Base-by-base conservation (phyloP, 2,888 invertebrate species). In the Aphidoletes aphidimyza region DNA sequence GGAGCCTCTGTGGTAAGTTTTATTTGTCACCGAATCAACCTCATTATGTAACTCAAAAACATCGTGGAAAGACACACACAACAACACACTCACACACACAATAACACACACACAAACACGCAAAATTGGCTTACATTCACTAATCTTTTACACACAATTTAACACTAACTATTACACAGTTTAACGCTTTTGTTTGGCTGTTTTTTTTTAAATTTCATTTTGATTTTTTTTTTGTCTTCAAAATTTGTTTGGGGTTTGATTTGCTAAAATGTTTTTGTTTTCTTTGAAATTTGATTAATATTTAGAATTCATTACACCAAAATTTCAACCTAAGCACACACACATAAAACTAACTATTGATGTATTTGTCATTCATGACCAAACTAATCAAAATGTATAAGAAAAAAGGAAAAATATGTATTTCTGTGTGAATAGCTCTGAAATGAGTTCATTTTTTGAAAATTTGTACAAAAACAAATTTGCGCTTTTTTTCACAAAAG, bases 1-100 rank as follows among this genome's bases (percentile, higher is more conserved):
- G 96, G 96, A 85, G 94, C 96, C 85, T 95, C 96, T 87, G 95
- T 97, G 92, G 97, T 96, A 91, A 93, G 95, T 91, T 26, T 30
- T 69, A n/a, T 69, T 69, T 69, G 69, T 69, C 69, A 69, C 69
- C 69, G 30, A 69, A 69, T 30, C 69, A 69, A 69, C 69, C 69
- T 69, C 69, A 30, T 69, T 34, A 30, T 11, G 30, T 69, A 69
- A 69, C 69, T 9, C 26, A 17, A 5, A 3, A 14, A n/a, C 14
- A 14, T 30, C n/a, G 14, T 69, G 14, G 6, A 22, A n/a, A 8
- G 22, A 54, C 26, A 54, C 54, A 69, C 30, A 69, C 9, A 37
- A 81, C 36, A 37, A 19, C 19, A 78, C 36, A 36, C 8, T 36
- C 17, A 78, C 34, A 78, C 34, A 81, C 81, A 81, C 36, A 81